Percentiles rank a stretch among this genome's conserved stretches.
Evolutionary conservation across 2,888 invertebrate species (phyloP).

Genomic region (Cheilosia scutellata): DNA sequence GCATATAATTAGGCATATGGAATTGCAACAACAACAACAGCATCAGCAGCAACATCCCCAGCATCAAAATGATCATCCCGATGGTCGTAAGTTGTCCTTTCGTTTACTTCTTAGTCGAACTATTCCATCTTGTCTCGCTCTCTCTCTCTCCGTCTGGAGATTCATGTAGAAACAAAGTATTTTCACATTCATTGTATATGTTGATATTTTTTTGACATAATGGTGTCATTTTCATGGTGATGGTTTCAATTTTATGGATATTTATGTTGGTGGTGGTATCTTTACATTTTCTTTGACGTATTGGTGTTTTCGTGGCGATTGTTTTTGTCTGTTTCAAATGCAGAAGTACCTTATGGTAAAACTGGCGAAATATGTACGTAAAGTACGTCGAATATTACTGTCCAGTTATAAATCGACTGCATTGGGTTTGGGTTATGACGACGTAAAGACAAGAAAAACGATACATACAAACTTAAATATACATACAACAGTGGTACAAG

Average conservation of each 20-base stretch:
- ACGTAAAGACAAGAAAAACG: no score
- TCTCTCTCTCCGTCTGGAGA: background rate
- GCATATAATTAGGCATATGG: constrained; percentile 82
- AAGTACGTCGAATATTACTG: no score
- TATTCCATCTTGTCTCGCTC: constrained; percentile 24
- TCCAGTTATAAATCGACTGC: no score
- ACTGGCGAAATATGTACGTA: no score
- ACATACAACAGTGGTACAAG: no score
- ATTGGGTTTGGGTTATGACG: no score
- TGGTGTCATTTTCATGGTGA: constrained; percentile 8
- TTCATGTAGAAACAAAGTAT: constrained; percentile 20
- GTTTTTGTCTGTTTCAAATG: background rate
- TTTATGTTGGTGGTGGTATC: constrained; percentile 33
- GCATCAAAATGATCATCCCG: constrained; percentile 80
- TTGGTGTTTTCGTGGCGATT: background rate
- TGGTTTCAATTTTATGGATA: constrained; percentile 9
- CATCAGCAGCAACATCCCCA: constrained; percentile 78
- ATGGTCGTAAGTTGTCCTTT: constrained; percentile 82
- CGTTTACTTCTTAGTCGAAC: constrained; percentile 18
- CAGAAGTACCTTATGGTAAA: background rate
- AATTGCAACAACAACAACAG: constrained; percentile 79
- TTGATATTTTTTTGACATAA: constrained; percentile 26
- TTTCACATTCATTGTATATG: constrained; percentile 37
- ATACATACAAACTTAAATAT: no score
- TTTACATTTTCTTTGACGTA: background rate